Evolutionary conservation across 2,113 vertebrate genomes (phyloP).

Genomic region (Equus quagga): DNA sequence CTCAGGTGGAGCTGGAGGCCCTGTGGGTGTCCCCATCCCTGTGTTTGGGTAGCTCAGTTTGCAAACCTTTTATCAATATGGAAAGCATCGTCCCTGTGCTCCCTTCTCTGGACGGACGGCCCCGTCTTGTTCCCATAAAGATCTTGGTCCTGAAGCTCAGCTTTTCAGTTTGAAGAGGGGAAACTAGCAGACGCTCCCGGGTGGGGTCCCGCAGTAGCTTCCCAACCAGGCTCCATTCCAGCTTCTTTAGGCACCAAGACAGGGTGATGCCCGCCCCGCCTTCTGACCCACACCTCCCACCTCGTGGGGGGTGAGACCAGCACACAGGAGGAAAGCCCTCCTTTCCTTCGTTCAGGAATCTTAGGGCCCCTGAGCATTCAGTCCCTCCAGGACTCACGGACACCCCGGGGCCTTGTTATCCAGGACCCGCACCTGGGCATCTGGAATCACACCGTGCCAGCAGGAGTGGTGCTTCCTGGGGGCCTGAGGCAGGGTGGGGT

Average conservation of each 20-base stretch:
- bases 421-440: fast-evolving
- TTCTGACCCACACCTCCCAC: fast-evolving
- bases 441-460: background rate
- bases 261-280: fast-evolving
- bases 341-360: background rate
- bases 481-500: no score
- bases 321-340: background rate
- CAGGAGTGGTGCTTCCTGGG: background rate
- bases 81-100: fast-evolving
- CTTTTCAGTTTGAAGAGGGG: no score
- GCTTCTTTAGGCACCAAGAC: background rate
- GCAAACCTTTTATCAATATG: background rate
- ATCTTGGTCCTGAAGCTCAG: background rate
- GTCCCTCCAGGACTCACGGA: background rate
- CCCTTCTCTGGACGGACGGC: background rate
- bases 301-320: background rate
- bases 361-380: background rate
- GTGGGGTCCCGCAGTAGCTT: background rate
- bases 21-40: background rate
- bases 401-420: background rate
- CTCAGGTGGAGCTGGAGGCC: background rate
- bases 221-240: background rate
- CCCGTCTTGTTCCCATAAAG: fast-evolving
- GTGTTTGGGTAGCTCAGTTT: background rate
- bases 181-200: fast-evolving